Percentiles rank a stretch among this genome's conserved stretches.
phyloP scores from a whole-genome alignment of 2,113 vertebrate species.

The Epinephelus lanceolatus region DNA sequence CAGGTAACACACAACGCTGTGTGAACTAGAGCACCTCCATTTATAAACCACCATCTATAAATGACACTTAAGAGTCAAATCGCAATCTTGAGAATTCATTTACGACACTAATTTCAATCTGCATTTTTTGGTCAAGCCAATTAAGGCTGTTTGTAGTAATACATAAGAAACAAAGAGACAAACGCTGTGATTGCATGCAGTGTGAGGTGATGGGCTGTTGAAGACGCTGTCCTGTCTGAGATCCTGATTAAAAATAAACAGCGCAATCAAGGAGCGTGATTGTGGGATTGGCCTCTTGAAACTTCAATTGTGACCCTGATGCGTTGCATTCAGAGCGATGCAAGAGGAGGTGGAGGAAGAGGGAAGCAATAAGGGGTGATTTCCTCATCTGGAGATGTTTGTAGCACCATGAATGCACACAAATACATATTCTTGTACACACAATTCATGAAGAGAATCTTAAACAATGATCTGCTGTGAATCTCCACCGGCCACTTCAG shows the following conservation, averaged over 20 bases:
- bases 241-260: constrained; percentile 72
- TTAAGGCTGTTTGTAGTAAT: constrained; percentile 65
- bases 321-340: constrained; percentile 9
- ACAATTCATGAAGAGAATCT: constrained; percentile 21
- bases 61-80: constrained; percentile 17
- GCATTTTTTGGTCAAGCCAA: constrained; percentile 36
- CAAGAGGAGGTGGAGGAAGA: neutral
- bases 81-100: constrained; percentile 43
- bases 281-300: constrained; percentile 57
- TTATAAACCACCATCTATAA: constrained; percentile 18
- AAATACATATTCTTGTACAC: neutral
- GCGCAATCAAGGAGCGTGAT: constrained; percentile 77
- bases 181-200: constrained; percentile 68
- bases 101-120: constrained; percentile 43
- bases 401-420: neutral
- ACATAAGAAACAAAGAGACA: constrained; percentile 56
- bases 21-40: constrained; percentile 4
- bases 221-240: constrained; percentile 44
- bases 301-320: constrained; percentile 65
- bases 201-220: constrained; percentile 41
- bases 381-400: constrained; percentile 31
- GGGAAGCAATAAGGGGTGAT: constrained; percentile 3
- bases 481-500: constrained; percentile 52
- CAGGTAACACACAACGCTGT: constrained; percentile 2
- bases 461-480: constrained; percentile 43